A percentile compares a stretch with the other conserved stretches of the same genome.
phyloP scores from a whole-genome alignment of 2,888 invertebrate genomes.

The Glomeris marginata region DNA sequence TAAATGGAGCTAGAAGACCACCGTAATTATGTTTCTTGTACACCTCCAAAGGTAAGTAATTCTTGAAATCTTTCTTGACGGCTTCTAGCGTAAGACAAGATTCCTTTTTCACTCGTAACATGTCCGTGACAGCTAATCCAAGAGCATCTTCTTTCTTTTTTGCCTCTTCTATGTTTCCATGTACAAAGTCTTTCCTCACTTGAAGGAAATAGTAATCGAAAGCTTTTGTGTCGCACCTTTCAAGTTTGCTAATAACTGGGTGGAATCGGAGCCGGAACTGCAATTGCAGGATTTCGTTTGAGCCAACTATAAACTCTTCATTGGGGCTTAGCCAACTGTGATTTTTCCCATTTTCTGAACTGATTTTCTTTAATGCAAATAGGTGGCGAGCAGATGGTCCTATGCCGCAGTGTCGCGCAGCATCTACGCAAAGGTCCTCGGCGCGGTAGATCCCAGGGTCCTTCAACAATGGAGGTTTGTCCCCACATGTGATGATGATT shows the following conservation, averaged over 20 bases:
- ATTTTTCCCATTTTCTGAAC: slow-evolving; percentile 32
- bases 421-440: slow-evolving; percentile 53
- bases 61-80: slow-evolving; percentile 61
- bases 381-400: slow-evolving; percentile 59
- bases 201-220: slow-evolving; percentile 73
- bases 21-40: slow-evolving; percentile 40
- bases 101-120: slow-evolving; percentile 70
- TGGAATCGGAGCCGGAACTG: slow-evolving; percentile 70
- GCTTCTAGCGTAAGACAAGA: slow-evolving; percentile 47
- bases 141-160: slow-evolving; percentile 55
- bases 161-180: slow-evolving; percentile 62
- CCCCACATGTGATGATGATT: too few species aligned
- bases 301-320: slow-evolving; percentile 35
- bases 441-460: slow-evolving; percentile 24
- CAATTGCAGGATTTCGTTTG: slow-evolving; percentile 32
- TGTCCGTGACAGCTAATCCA: slow-evolving; percentile 73
- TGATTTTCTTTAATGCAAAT: slow-evolving; percentile 54
- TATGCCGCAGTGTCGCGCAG: slow-evolving; percentile 56
- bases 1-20: slow-evolving; percentile 33
- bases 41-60: slow-evolving; percentile 65
- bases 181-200: slow-evolving; percentile 60
- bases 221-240: slow-evolving; percentile 52
- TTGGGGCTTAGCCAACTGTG: slow-evolving; percentile 51
- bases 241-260: slow-evolving; percentile 45
- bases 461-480: too few species aligned